These are phyloP conservation scores for Hirundichthys speculiger DNA, from an alignment of 2,113 vertebrate genomes.

Conservation along the genomic window DNA sequence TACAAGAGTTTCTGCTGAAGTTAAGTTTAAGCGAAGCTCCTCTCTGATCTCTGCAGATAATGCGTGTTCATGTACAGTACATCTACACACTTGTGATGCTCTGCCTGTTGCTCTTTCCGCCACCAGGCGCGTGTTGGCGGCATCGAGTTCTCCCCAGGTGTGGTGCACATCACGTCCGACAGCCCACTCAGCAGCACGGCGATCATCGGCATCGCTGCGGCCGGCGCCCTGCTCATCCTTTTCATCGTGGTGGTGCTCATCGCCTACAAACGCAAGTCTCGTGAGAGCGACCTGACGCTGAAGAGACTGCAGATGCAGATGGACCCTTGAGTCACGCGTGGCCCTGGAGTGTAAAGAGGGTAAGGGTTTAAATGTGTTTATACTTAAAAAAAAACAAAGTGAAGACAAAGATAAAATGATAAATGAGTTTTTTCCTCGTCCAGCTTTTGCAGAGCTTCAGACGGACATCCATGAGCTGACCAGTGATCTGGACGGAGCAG, in stretches of 20 bases:
- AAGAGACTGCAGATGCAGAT: slow-evolving; percentile 99
- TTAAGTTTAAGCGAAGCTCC: too few species aligned
- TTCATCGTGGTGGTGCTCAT: slow-evolving; percentile 97
- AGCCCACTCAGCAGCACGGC: slow-evolving; percentile 95
- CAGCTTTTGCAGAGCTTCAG: slow-evolving; percentile 97
- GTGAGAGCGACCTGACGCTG: slow-evolving; percentile 95
- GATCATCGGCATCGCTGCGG: slow-evolving; percentile 95
- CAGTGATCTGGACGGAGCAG: slow-evolving; percentile 93
- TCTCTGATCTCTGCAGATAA: too few species aligned
- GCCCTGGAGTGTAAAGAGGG: slow-evolving; percentile 99
- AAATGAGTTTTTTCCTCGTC: slow-evolving; percentile 5
- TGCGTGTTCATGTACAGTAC: too few species aligned
- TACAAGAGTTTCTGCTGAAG: too few species aligned
- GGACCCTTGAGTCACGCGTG: slow-evolving; percentile 98
- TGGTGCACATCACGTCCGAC: slow-evolving; percentile 96
- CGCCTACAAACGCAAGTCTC: slow-evolving; percentile 97
- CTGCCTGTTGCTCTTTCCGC: background rate
- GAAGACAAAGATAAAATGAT: background rate
- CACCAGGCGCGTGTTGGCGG: slow-evolving; percentile 93
- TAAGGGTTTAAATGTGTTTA: slow-evolving; percentile 51
- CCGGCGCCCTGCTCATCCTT: slow-evolving; percentile 92
- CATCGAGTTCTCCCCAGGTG: slow-evolving; percentile 94
- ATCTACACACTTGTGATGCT: background rate
- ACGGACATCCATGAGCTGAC: slow-evolving; percentile 97
- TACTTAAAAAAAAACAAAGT: background rate